Evolutionary conservation across 2,888 invertebrate genomes (phyloP), one percentile per base, ranked within the genome.

Genomic region (Neoascia interrupta): DNA sequence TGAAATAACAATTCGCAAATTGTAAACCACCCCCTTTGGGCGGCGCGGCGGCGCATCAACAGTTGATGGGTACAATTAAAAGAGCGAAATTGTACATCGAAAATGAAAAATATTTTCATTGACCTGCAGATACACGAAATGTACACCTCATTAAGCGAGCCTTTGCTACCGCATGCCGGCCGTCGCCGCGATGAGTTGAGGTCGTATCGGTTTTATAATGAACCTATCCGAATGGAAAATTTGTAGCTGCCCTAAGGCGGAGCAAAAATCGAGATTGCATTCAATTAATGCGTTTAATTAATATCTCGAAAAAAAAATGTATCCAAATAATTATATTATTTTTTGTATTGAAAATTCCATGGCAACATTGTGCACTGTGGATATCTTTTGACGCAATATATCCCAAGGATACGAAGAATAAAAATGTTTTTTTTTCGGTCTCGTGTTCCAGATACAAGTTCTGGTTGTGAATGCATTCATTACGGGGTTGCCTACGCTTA

Each of bases 211-310:
- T 45, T 34, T 8, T 36, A 68, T 79, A 79, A 73, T 73, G 56
- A 61, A 73, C 73, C 72, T 56, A 72, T 79, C 45, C 66, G 18
- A 79, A 73, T 68, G 61, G 66, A 68, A 68, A 79, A 79, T 79
- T 66, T 79, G 79, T 79, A 66, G 60, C 66, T 11, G 18, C 66
- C n/a, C 79, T 68, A 68, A 79, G 79, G 79, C 41, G 21, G 51
- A 56, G 73, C 43, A 72, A 60, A 53, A 72, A 60, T 66, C 72
- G 79, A 79, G 79, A 79, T 79, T 73, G 73, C 51, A 72, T 79
- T 79, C 79, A 79, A 79, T 79, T 79, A 73, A 66, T 79, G 73
- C 28, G 19, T 79, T 79, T 79, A 79, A 79, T 79, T 79, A 79
- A 79, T 79, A 73, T 73, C 73, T 68, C 79, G 61, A 79, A 72